Conservation (phyloP, 2,888 invertebrate genomes). For the Diarsia rubi region DNA sequence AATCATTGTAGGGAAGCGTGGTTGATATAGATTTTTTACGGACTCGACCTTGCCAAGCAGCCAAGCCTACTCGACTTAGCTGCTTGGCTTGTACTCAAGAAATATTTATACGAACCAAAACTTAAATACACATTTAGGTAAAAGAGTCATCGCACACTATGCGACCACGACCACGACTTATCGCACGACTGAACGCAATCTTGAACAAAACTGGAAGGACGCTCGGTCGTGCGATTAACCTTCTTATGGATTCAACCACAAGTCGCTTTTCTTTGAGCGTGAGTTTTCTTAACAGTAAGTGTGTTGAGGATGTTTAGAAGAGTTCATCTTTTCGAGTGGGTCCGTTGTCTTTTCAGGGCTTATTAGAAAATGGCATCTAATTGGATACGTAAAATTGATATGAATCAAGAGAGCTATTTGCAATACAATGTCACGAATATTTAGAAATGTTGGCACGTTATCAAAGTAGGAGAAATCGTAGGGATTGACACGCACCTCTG, state of each 20-base stretch:
- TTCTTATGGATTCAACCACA: not conserved
- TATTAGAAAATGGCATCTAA: not conserved
- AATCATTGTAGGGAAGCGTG: conserved; percentile 8
- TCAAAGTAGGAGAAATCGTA: conserved; percentile 53
- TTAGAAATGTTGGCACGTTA: conserved; percentile 44
- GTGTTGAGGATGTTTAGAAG: not conserved
- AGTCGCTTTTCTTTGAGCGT: not conserved
- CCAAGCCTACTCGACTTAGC: too few species aligned
- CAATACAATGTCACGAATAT: conserved; percentile 29
- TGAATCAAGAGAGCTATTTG: conserved; percentile 23
- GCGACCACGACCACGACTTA: not conserved
- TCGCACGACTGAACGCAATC: not conserved
- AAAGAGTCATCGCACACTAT: not conserved
- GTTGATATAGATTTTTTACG: not conserved
- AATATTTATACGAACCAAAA: not conserved
- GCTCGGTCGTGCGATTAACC: not conserved
- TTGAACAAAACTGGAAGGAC: not conserved
- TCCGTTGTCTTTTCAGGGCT: not conserved
- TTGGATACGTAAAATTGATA: not conserved
- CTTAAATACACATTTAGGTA: not conserved
- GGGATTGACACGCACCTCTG: conserved; percentile 30
- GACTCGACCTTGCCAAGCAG: too few species aligned
- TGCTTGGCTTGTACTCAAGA: not conserved
- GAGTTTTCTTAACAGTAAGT: not conserved
- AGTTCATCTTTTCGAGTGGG: not conserved